phyloP scores from a whole-genome alignment of 2,113 vertebrate species.

The Dromiciops gliroides region DNA sequence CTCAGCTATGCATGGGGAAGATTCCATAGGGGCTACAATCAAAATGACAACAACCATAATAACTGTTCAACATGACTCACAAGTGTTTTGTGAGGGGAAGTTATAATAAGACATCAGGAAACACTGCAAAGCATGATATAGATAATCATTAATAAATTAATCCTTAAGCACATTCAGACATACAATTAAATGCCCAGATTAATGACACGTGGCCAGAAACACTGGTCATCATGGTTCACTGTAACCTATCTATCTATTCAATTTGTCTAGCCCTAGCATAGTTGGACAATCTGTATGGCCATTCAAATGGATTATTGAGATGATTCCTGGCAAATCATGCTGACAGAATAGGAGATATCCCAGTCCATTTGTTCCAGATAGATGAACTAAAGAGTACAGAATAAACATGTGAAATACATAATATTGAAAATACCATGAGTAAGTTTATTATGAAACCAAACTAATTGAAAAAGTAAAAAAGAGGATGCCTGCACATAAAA shows the following conservation, averaged over 20 bases:
- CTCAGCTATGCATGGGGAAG: neutral
- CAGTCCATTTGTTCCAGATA: neutral
- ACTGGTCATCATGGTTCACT: neutral
- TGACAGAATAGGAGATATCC: neutral
- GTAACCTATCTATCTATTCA: neutral
- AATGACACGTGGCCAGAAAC: neutral
- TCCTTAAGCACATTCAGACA: neutral
- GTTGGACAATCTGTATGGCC: neutral
- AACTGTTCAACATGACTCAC: neutral
- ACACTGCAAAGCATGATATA: neutral
- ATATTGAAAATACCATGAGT: neutral
- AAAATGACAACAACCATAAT: neutral
- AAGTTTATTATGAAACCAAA: neutral
- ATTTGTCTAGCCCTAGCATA: neutral
- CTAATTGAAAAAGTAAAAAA: neutral
- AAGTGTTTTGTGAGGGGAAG: neutral
- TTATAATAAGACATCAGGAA: neutral
- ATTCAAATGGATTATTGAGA: neutral
- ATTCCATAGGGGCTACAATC: neutral
- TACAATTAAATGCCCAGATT: neutral
- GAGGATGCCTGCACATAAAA: neutral
- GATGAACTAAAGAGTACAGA: neutral
- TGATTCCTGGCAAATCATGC: neutral
- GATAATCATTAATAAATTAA: neutral
- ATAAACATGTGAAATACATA: neutral